Conservation (phyloP, 2,113 vertebrate species). For the Eptesicus fuscus region DNA sequence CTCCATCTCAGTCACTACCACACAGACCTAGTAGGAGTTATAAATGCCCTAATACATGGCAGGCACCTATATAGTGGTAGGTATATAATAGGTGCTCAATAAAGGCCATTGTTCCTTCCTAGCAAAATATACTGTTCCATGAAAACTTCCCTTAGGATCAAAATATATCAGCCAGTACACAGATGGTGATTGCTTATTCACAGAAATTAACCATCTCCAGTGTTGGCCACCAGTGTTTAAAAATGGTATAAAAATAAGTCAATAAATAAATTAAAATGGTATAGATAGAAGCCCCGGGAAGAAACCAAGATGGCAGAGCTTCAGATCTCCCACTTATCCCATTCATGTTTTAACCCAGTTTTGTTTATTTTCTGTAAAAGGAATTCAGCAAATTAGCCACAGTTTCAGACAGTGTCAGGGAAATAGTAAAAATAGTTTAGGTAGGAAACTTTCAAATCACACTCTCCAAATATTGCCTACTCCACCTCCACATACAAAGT, state of each 20-base stretch:
- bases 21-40: not conserved
- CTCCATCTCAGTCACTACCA: not conserved
- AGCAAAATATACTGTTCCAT: not conserved
- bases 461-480: not conserved
- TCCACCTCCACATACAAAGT: not conserved
- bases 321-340: too few species aligned
- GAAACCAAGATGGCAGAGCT: not conserved
- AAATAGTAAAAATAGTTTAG: not conserved
- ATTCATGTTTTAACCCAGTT: not conserved
- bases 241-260: not conserved
- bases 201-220: not conserved
- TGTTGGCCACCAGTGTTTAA: not conserved
- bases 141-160: not conserved
- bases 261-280: not conserved
- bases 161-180: not conserved
- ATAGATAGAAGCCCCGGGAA: not conserved
- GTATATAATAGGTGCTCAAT: not conserved
- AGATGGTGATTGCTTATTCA: not conserved
- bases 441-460: not conserved
- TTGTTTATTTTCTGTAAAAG: not conserved
- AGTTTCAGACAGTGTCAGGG: not conserved
- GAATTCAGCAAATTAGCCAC: not conserved
- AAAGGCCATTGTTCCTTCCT: not conserved
- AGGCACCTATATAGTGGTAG: not conserved
- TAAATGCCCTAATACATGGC: not conserved